Base-by-base conservation (phyloP, 1,140 invertebrate species). In the Magallana angulata region DNA sequence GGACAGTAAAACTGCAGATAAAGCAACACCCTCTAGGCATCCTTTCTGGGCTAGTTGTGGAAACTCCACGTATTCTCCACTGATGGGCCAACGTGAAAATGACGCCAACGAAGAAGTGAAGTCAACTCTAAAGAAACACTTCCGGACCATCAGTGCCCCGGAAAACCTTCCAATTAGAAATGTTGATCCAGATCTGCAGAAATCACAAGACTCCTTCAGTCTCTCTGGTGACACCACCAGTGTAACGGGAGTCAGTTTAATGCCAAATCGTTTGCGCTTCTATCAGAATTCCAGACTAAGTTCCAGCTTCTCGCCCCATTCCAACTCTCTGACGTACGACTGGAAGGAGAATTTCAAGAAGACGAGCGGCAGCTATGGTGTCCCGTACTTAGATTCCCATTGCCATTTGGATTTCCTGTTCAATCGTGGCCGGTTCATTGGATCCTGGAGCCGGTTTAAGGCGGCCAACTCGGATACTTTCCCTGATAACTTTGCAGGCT, bases 351-450 rank as follows among this genome's bases (percentile, higher is more conserved):
- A 60, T 24, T 90, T 90, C 59, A 85, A 88, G 57, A 59, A 86
- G 12, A 88, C 71, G 36, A 88, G 88, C 85, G 57, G 24, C 6
- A 58, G 24, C 7, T 91, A 91, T 71, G 16, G 76, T 16, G 88
- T 89, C 5, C 88, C 88, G 6, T 95, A 94, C 85, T 93, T 95
- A 62, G 95, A 95, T 89, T 92, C 94, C 7, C 95, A 95, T 87
- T 95, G 95, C 87, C 95, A 95, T 88, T 68, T 95, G 11, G 95
- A 95, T 89, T 94, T 95, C 68, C 86, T 95, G 7, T 95, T 94
- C 82, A 87, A 90, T 7, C 91, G 93, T 58, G 58, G 76, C 48
- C 16, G 56, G 11, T 93, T 89, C 86, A 88, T 86, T 59, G 91
- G 92, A 9, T 90, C 91, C 8, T 93, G 90, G 89, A 56, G 84